Conservation (phyloP, 2,797 vertebrate species). For the Labeo calbasu region DNA sequence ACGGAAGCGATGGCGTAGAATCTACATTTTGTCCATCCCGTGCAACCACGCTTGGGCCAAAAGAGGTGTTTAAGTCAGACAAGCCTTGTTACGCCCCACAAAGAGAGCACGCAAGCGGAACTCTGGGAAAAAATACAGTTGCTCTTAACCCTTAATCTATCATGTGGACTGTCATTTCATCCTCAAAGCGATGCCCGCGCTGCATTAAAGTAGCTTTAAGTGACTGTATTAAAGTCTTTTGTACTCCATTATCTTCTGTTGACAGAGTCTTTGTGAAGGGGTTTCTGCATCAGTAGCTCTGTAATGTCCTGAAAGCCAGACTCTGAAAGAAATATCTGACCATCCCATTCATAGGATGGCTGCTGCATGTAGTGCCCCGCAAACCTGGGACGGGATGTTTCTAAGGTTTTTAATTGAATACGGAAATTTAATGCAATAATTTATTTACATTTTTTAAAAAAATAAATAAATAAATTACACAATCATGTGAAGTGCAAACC, state of each 20-base stretch:
- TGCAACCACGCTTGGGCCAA: conserved; percentile 59
- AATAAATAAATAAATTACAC: not conserved
- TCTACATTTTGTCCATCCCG: conserved; percentile 66
- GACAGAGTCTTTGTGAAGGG: conserved; percentile 70
- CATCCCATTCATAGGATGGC: conserved; percentile 68
- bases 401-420: not conserved
- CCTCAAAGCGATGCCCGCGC: conserved; percentile 68
- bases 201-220: conserved; percentile 74
- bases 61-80: conserved; percentile 68
- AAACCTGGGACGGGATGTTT: not conserved
- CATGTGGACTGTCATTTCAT: conserved; percentile 69
- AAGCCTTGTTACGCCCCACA: conserved; percentile 67
- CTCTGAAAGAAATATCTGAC: conserved; percentile 71
- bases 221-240: conserved; percentile 74
- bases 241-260: conserved; percentile 72
- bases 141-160: conserved; percentile 69
- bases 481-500: not conserved
- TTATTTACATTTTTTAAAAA: no score
- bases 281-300: conserved; percentile 69
- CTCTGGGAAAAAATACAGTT: conserved; percentile 70
- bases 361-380: conserved; percentile 33
- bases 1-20: conserved; percentile 64
- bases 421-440: not conserved
- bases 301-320: conserved; percentile 72
- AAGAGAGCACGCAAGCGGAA: conserved; percentile 65